Evolutionary conservation across 2,113 vertebrate genomes (phyloP).

Genomic region (Erythrocebus patas): DNA sequence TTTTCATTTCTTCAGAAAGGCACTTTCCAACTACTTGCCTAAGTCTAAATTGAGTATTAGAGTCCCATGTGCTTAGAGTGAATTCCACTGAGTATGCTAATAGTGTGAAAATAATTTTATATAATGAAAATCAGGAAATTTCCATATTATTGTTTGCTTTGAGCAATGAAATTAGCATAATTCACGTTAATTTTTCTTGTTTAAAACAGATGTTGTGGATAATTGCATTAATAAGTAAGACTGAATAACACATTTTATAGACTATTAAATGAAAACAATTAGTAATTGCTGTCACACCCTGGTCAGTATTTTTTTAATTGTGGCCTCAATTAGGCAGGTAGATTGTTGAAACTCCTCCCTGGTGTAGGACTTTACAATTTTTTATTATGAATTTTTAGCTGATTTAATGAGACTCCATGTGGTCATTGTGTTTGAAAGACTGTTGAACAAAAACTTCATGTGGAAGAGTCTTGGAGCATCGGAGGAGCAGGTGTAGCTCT

Average conservation of each 20-base stretch:
- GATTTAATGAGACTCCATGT: background rate
- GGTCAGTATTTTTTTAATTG: conserved; percentile 48
- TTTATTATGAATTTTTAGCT: background rate
- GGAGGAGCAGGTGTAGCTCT: background rate
- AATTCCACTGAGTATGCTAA: conserved; percentile 53
- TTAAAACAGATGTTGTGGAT: conserved; percentile 62
- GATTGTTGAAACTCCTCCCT: background rate
- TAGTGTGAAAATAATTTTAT: conserved; percentile 36
- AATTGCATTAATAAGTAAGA: conserved; percentile 56
- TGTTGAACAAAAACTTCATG: conserved; percentile 6
- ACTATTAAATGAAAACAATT: conserved; percentile 48
- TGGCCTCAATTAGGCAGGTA: background rate
- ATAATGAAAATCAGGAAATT: conserved; percentile 56
- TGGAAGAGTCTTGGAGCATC: background rate
- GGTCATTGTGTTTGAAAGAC: conserved; percentile 3
- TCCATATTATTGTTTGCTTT: conserved; percentile 61
- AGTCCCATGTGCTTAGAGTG: conserved; percentile 27
- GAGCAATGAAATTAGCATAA: conserved; percentile 65
- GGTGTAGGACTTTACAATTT: background rate
- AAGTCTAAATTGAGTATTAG: conserved; percentile 26
- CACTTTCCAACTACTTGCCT: conserved; percentile 25
- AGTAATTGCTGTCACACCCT: background rate
- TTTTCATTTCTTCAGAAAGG: conserved; percentile 5
- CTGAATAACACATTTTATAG: conserved; percentile 45
- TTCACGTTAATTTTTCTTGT: conserved; percentile 58